These are phyloP conservation scores for Peromyscus maniculatus DNA, from an alignment of 2,113 vertebrate genomes.

Conservation along the genomic window DNA sequence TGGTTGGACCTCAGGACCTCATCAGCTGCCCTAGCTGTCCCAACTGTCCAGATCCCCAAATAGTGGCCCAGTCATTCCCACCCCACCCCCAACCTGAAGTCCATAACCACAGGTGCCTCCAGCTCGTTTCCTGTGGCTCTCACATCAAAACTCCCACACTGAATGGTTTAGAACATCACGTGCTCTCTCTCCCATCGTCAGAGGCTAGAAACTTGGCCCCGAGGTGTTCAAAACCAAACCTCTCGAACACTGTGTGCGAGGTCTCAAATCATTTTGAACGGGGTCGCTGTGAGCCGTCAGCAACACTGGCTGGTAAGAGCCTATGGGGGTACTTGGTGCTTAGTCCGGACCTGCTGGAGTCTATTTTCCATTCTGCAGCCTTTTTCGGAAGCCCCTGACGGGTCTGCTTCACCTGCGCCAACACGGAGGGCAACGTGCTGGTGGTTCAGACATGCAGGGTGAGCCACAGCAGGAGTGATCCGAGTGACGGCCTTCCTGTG, in stretches of 20 bases:
- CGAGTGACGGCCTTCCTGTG: fast-evolving
- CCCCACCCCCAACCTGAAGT: neutral
- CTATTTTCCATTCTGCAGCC: neutral
- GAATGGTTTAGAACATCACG: neutral
- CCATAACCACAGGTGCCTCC: neutral
- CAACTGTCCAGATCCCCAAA: neutral
- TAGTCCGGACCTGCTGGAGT: neutral
- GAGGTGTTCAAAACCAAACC: neutral
- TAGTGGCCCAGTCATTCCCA: neutral
- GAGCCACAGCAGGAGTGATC: fast-evolving
- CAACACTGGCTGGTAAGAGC: neutral
- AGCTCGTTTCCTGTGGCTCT: neutral
- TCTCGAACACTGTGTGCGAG: neutral
- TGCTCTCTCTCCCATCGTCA: neutral
- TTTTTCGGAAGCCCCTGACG: neutral
- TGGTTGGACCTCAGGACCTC: neutral
- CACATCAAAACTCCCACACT: neutral
- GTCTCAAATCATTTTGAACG: neutral
- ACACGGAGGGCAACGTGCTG: fast-evolving
- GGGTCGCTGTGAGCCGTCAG: neutral
- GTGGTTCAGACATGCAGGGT: neutral
- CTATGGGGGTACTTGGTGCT: neutral
- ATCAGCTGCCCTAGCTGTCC: neutral
- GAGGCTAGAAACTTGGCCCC: neutral
- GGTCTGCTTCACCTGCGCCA: neutral